A percentile compares a stretch with the other conserved stretches of the same genome.
These are phyloP conservation scores for Pemphigus obesinymphae DNA, from an alignment of 1,140 invertebrate species.

Conservation along the genomic window DNA sequence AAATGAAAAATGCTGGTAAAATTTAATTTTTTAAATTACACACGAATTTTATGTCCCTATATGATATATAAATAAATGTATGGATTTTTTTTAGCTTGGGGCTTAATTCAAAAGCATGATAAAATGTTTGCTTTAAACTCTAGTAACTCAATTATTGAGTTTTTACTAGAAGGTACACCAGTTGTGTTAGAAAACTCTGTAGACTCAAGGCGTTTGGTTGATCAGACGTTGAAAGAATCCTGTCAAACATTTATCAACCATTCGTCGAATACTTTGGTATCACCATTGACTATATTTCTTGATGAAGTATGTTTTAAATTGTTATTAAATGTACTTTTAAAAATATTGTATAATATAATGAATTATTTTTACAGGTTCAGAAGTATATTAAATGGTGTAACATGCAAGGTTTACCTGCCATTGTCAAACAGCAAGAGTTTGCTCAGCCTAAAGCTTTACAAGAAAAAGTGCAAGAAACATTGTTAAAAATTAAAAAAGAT, in stretches of 20 bases:
- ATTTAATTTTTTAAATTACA: slow-evolving; percentile 8
- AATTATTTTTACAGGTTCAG: slow-evolving; percentile 19
- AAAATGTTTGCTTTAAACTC: slow-evolving; percentile 81
- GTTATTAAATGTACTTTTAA: slow-evolving; percentile 48
- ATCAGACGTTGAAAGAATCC: slow-evolving; percentile 81
- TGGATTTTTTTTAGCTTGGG: slow-evolving; percentile 61
- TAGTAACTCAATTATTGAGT: slow-evolving; percentile 88
- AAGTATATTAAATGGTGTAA: slow-evolving; percentile 38
- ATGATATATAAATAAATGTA: background rate
- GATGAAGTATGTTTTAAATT: slow-evolving; percentile 62
- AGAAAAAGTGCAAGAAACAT: slow-evolving; percentile 56
- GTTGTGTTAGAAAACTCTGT: slow-evolving; percentile 86
- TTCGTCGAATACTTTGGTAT: slow-evolving; percentile 69
- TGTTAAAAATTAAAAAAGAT: slow-evolving; percentile 71
- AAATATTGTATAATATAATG: background rate
- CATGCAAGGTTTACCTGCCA: slow-evolving; percentile 23
- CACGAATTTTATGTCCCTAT: too few relatives aligned
- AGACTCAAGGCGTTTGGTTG: slow-evolving; percentile 92
- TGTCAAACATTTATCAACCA: slow-evolving; percentile 87
- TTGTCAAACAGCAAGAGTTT: slow-evolving; percentile 35
- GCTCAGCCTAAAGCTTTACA: slow-evolving; percentile 25
- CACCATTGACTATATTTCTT: slow-evolving; percentile 66
- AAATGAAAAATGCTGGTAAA: slow-evolving; percentile 69
- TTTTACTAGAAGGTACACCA: slow-evolving; percentile 83
- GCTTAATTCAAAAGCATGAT: slow-evolving; percentile 77